Conservation (phyloP, 2,888 invertebrate species). For the Pachymerium ferrugineum region DNA sequence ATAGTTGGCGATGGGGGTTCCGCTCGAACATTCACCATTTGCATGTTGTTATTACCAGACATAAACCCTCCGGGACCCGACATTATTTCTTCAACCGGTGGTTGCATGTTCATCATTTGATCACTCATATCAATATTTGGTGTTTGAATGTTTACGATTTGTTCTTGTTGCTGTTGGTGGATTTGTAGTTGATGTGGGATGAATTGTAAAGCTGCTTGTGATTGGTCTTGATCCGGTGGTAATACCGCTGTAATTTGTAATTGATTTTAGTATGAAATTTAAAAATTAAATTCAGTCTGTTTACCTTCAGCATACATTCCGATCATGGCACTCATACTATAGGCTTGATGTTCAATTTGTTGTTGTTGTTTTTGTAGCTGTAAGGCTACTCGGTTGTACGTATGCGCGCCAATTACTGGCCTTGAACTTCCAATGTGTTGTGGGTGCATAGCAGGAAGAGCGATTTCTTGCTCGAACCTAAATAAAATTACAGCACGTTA, state of each 20-base stretch:
- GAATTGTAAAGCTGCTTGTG: slow-evolving; percentile 55
- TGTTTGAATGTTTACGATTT: not conserved
- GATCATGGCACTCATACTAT: not conserved
- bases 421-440: slow-evolving; percentile 54
- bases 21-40: too few species aligned
- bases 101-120: not conserved
- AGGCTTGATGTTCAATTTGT: not conserved
- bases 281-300: not conserved
- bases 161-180: not conserved
- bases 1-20: too few species aligned
- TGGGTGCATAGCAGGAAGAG: slow-evolving; percentile 48
- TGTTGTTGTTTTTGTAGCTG: slow-evolving; percentile 31
- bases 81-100: not conserved
- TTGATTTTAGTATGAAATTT: not conserved
- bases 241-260: not conserved
- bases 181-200: slow-evolving; percentile 59
- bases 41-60: not conserved
- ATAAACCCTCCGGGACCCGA: not conserved
- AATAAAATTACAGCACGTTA: too few species aligned
- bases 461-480: slow-evolving; percentile 82
- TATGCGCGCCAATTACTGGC: slow-evolving; percentile 62
- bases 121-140: not conserved
- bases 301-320: slow-evolving; percentile 34
- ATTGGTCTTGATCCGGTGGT: not conserved
- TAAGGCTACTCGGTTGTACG: slow-evolving; percentile 55